A percentile compares a stretch with the other conserved stretches of the same genome.
Conservation (phyloP, 2,797 vertebrate genomes). For the Brachyalestes nurse region DNA sequence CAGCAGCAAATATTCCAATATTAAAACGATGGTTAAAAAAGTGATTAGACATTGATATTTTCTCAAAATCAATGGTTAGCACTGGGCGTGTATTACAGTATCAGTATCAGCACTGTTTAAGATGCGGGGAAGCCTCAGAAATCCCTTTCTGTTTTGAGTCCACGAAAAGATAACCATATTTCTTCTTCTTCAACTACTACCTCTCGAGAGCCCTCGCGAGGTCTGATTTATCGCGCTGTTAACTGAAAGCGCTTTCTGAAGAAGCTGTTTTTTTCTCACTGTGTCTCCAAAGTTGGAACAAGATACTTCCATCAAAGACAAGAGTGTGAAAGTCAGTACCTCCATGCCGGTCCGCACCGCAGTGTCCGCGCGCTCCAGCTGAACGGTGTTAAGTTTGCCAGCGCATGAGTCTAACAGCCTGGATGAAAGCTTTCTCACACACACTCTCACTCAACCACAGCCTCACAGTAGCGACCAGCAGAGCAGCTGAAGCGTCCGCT, state of each 20-base stretch:
- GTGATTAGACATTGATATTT: too few relatives aligned
- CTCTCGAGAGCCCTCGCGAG: too few relatives aligned
- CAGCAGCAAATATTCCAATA: too few relatives aligned
- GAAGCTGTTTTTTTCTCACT: background rate
- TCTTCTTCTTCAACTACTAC: too few relatives aligned
- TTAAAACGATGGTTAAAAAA: too few relatives aligned
- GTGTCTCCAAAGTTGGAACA: background rate
- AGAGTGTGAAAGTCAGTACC: conserved; percentile 46
- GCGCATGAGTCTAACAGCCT: background rate
- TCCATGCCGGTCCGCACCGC: conserved; percentile 68
- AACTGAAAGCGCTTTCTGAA: background rate
- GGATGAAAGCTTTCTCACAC: background rate
- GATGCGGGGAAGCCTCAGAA: too few relatives aligned
- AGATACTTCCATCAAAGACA: background rate
- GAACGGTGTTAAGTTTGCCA: background rate
- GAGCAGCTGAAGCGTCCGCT: background rate
- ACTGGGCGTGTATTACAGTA: too few relatives aligned
- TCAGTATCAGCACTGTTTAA: too few relatives aligned
- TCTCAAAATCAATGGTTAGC: too few relatives aligned
- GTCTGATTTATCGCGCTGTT: background rate
- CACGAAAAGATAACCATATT: too few relatives aligned
- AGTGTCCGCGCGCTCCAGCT: background rate
- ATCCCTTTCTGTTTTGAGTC: too few relatives aligned
- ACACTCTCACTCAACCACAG: background rate
- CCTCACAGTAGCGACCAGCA: background rate